These are phyloP conservation scores for Porites rus DNA, from an alignment of 92 coral and sea anemone genomes.

Conservation along the genomic window DNA sequence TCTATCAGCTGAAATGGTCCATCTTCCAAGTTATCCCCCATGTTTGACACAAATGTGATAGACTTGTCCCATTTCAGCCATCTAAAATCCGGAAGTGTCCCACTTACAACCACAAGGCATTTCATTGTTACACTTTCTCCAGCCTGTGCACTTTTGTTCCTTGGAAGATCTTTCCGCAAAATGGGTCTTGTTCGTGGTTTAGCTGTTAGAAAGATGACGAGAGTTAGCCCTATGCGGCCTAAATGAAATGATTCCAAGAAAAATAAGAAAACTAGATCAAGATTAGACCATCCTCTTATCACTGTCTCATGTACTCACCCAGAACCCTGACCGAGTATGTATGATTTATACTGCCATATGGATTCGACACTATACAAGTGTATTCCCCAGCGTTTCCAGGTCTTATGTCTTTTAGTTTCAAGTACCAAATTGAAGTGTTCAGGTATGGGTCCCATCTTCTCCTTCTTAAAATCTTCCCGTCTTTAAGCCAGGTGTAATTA, in stretches of 20 bases:
- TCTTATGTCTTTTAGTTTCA: slow-evolving; percentile 79
- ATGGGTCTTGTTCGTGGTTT: slow-evolving; percentile 36
- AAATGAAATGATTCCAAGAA: background rate
- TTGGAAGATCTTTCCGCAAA: slow-evolving; percentile 39
- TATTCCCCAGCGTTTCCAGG: slow-evolving; percentile 84
- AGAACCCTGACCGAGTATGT: slow-evolving; percentile 86
- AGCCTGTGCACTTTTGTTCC: slow-evolving; percentile 48
- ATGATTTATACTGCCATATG: slow-evolving; percentile 83
- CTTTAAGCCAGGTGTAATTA: slow-evolving; percentile 85
- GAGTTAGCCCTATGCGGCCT: background rate
- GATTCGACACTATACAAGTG: slow-evolving; percentile 91
- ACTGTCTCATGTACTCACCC: slow-evolving; percentile 64
- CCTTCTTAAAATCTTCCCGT: slow-evolving; percentile 61
- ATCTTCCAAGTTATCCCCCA: background rate
- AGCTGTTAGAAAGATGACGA: background rate
- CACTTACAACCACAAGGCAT: slow-evolving; percentile 51
- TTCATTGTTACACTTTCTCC: slow-evolving; percentile 63
- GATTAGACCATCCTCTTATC: no score
- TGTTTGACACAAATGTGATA: slow-evolving; percentile 27
- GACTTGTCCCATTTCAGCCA: slow-evolving; percentile 71
- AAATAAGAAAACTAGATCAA: no score
- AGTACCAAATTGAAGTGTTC: slow-evolving; percentile 81
- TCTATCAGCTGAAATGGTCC: slow-evolving; percentile 32
- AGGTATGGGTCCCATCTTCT: slow-evolving; percentile 87
- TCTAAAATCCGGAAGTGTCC: slow-evolving; percentile 60